phyloP scores from a whole-genome alignment of 2,888 invertebrate genomes.

The Polyommatus icarus region DNA sequence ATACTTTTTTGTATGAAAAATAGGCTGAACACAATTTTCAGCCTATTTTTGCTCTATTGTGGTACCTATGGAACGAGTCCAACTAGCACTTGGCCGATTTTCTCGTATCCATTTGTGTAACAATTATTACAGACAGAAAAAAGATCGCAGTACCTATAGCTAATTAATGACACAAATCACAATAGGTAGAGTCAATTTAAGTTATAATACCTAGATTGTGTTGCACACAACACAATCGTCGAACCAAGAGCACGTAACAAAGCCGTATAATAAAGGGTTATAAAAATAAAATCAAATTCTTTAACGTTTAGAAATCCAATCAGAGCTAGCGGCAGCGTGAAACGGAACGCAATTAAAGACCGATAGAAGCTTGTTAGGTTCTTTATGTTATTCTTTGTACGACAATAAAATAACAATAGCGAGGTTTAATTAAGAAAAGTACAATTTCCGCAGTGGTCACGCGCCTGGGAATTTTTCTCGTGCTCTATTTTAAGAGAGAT shows the following conservation, averaged over 20 bases:
- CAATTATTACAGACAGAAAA: no score
- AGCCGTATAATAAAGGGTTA: constrained; percentile 45
- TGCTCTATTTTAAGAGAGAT: background rate
- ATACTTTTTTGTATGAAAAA: no score
- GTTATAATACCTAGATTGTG: background rate
- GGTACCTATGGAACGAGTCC: no score
- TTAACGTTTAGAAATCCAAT: constrained; percentile 42
- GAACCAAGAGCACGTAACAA: background rate
- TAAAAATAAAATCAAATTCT: constrained; percentile 49
- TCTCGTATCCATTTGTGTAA: no score
- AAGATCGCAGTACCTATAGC: background rate
- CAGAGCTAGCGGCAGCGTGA: constrained; percentile 34
- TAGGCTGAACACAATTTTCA: no score
- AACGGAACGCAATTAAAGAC: constrained; percentile 37
- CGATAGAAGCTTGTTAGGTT: constrained; percentile 35
- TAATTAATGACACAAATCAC: background rate
- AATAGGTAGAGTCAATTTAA: background rate
- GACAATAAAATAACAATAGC: constrained; percentile 26
- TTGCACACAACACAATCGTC: background rate
- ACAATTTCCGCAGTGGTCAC: background rate
- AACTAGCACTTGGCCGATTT: no score
- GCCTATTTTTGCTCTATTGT: no score
- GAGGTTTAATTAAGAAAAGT: constrained; percentile 25
- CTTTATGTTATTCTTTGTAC: constrained; percentile 23
- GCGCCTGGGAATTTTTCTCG: background rate